A percentile compares a stretch with the other conserved stretches of the same genome.
Evolutionary conservation across 1,140 invertebrate species (phyloP).

Genomic region (Aplysia californica): DNA sequence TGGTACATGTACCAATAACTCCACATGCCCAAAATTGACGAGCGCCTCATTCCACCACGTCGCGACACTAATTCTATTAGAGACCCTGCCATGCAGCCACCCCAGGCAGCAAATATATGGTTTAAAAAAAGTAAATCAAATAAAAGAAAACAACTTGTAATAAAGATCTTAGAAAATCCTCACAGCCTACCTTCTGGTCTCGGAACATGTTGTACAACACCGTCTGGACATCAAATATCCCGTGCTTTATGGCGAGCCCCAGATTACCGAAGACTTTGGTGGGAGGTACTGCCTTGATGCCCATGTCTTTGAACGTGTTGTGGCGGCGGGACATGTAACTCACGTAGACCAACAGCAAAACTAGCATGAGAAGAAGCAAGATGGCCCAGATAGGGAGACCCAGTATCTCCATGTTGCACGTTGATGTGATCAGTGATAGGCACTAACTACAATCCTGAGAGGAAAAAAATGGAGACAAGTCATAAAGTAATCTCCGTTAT

Average conservation of each 20-base stretch:
- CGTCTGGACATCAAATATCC: background rate
- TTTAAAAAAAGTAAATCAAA: background rate
- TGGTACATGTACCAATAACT: background rate
- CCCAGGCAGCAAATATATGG: background rate
- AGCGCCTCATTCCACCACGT: background rate
- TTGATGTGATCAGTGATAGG: too few relatives aligned
- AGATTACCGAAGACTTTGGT: background rate
- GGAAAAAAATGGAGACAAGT: too few relatives aligned
- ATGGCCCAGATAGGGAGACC: too few relatives aligned
- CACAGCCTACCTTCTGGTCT: conserved; percentile 8
- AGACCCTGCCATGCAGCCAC: background rate
- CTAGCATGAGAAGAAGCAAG: background rate
- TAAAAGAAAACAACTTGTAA: background rate
- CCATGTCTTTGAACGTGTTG: conserved; percentile 3
- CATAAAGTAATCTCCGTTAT: too few relatives aligned
- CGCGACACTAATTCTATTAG: background rate
- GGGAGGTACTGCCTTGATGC: conserved; percentile 2
- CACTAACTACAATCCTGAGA: too few relatives aligned
- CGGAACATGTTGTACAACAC: background rate
- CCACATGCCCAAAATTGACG: background rate
- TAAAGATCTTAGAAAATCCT: background rate
- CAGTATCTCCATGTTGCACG: too few relatives aligned
- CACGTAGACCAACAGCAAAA: background rate
- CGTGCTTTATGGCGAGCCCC: background rate
- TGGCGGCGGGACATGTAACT: background rate